Evolutionary conservation across 2,888 invertebrate species (phyloP), one percentile per base, ranked within the genome.

Genomic region (Ashinkailepas kermadecensis): DNA sequence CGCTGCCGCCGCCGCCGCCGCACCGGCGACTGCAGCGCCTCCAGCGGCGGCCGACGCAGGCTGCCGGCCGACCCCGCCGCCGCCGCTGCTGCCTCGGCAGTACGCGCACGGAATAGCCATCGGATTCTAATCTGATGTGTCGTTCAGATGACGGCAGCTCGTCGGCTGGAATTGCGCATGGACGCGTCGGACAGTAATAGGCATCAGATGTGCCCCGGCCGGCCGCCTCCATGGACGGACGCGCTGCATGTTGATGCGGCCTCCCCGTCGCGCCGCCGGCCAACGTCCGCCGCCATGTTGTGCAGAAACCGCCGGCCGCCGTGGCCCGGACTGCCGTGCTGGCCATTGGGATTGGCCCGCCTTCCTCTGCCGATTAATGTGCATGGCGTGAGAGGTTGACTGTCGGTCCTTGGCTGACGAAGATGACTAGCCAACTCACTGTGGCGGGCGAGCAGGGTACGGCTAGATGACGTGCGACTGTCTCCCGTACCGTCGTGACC

Each of bases 81-180:
- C n/a, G 64, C 9, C 39, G 39, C 39, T 39, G 39, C 39, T 39
- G 39, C 23, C 65, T 23, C 12, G 70, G 15, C 15, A 25, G 10
- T 39, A 10, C 67, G 70, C 23, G 6, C 70, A 15, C 11, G 11
- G 70, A 70, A 70, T 70, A 39, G n/a, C 25, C 70, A 39, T 70
- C 70, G 15, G 70, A 13, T 70, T 70, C 70, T 70, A 70, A 70
- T 70, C 70, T 39, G 70, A 70, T 70, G 39, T 70, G 70, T 70
- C 70, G 70, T 39, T 13, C 70, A 70, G 39, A 25, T 25, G 39
- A 70, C 25, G 70, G 10, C 70, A 25, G 39, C 70, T 39, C 70
- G 70, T 39, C 39, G 3, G 39, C 39, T 7, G 4, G 12, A 23
- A 70, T 3, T 23, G 70, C 70, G 70, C 39, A 70, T 70, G 70